Evolutionary conservation across 2,113 vertebrate genomes (phyloP).

Genomic region (Callocephalon fimbriatum): DNA sequence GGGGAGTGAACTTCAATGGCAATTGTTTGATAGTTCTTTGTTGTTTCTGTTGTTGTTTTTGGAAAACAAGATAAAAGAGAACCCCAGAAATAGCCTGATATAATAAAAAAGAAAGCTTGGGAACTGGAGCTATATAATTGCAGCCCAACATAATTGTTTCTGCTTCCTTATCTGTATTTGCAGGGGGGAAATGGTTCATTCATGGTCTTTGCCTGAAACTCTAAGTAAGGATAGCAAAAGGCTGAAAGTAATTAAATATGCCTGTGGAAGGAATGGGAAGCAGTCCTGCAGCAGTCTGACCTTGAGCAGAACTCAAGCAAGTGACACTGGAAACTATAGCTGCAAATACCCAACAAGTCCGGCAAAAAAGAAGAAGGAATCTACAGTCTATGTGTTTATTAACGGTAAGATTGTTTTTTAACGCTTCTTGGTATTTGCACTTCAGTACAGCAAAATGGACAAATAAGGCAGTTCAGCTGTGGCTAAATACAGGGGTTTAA

Average conservation of each 20-base stretch:
- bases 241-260: constrained; percentile 78
- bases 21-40: constrained; percentile 55
- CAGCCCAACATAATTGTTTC: constrained; percentile 48
- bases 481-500: neutral
- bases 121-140: constrained; percentile 41
- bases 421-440: neutral
- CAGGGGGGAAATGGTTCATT: constrained; percentile 88
- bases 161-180: constrained; percentile 69
- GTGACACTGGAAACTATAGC: constrained; percentile 88
- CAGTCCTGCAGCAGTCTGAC: constrained; percentile 87
- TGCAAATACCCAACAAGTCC: constrained; percentile 82
- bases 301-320: constrained; percentile 77
- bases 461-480: neutral
- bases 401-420: constrained; percentile 85
- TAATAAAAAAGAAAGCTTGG: constrained; percentile 52
- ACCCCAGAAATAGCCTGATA: constrained; percentile 45
- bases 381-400: constrained; percentile 90
- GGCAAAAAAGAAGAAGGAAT: constrained; percentile 73
- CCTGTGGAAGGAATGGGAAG: constrained; percentile 81
- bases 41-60: constrained; percentile 66
- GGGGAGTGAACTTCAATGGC: constrained; percentile 64
- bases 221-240: constrained; percentile 76
- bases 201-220: constrained; percentile 86
- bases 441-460: neutral
- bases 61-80: constrained; percentile 60